Evolutionary conservation across 2,797 vertebrate genomes (phyloP).

Genomic region (Myotis daubentonii): DNA sequence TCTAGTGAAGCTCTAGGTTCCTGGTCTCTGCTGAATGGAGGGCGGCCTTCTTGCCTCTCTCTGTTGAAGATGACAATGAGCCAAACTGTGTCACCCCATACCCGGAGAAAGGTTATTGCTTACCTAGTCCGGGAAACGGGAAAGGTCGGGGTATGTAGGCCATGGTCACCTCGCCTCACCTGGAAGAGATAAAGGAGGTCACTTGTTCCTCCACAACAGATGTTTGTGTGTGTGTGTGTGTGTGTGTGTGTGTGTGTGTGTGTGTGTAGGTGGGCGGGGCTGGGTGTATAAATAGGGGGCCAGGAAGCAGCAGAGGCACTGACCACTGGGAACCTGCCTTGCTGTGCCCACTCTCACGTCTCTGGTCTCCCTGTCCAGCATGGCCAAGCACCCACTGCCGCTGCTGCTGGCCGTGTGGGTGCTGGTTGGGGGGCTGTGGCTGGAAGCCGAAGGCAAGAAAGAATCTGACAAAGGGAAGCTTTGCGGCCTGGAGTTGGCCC

Average conservation of each 20-base stretch:
- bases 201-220: neutral
- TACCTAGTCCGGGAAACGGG: neutral
- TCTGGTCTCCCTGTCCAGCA: neutral
- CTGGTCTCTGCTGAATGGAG: neutral
- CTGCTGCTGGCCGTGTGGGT: slow-evolving; percentile 83
- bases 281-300: slow-evolving; percentile 64
- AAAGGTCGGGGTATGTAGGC: slow-evolving; percentile 49
- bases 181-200: slow-evolving; percentile 64
- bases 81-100: neutral
- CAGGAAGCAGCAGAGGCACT: neutral
- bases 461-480: slow-evolving; percentile 88
- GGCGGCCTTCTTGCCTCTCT: neutral
- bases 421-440: slow-evolving; percentile 80
- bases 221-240: no score
- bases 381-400: slow-evolving; percentile 79
- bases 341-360: rapidly evolving
- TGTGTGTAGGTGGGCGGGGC: neutral
- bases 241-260: no score
- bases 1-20: no score
- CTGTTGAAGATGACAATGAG: neutral
- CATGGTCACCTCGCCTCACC: neutral
- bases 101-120: slow-evolving; percentile 77
- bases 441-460: slow-evolving; percentile 80
- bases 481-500: slow-evolving; percentile 85
- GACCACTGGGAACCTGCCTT: neutral